These are phyloP conservation scores for Conchocele bisecta DNA, from an alignment of 2,888 invertebrate genomes.

Conservation along the genomic window DNA sequence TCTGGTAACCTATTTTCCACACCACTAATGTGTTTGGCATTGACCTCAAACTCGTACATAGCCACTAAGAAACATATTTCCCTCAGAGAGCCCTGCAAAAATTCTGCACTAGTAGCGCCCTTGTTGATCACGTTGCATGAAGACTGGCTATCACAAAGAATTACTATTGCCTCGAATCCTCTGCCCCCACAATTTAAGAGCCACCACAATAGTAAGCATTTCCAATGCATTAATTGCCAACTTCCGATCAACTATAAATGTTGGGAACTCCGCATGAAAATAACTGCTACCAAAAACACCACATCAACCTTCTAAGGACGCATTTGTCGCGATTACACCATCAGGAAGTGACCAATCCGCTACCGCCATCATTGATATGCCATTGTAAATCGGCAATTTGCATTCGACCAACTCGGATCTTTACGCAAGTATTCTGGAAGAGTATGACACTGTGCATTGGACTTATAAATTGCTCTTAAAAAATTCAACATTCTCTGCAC, in stretches of 20 bases:
- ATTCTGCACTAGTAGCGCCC: constrained; percentile 3
- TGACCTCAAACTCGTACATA: constrained; percentile 13
- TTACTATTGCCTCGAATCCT: neutral
- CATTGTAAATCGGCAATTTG: constrained; percentile 9
- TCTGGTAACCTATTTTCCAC: constrained; percentile 2
- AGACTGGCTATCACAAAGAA: constrained; percentile 5
- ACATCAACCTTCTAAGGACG: constrained; percentile 15
- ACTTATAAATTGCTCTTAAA: constrained; percentile 1
- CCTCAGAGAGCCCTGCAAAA: constrained; percentile 18
- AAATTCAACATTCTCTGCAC: constrained; percentile 9
- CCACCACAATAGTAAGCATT: constrained; percentile 17
- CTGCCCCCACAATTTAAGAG: constrained; percentile 13
- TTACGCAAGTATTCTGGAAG: constrained; percentile 9
- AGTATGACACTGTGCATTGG: neutral
- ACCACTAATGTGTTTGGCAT: neutral
- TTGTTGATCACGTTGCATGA: constrained; percentile 4
- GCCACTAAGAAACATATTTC: constrained; percentile 20
- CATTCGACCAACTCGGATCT: constrained; percentile 14
- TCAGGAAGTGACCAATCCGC: constrained; percentile 12
- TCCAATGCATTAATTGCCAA: constrained; percentile 17
- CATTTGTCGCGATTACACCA: neutral
- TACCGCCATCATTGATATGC: constrained; percentile 3
- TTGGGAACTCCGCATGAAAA: constrained; percentile 18
- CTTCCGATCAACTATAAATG: neutral
- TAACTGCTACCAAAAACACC: constrained; percentile 3